phyloP scores from a whole-genome alignment of 2,888 invertebrate species.

The Lasioglossum figueresi region DNA sequence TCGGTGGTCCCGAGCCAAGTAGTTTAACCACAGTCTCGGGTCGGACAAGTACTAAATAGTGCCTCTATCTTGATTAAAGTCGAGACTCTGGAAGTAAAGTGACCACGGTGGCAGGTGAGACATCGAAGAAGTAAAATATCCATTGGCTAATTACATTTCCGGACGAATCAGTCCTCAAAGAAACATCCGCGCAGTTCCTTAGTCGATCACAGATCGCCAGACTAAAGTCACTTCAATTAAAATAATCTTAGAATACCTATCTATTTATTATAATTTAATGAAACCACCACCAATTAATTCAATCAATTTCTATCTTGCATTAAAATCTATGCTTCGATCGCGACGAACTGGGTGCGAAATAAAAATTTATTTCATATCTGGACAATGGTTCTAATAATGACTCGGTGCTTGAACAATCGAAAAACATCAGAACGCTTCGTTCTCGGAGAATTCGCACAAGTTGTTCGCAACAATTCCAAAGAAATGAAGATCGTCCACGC shows the following conservation, averaged over 20 bases:
- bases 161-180: not conserved
- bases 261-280: too few relatives aligned
- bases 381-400: not conserved
- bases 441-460: not conserved
- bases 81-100: not conserved
- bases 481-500: not conserved
- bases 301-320: too few relatives aligned
- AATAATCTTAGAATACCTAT: too few relatives aligned
- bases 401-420: not conserved
- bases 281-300: too few relatives aligned
- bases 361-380: not conserved
- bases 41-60: not conserved
- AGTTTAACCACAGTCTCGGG: not conserved
- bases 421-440: not conserved
- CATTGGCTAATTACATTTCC: not conserved
- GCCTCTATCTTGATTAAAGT: slow-evolving; percentile 6
- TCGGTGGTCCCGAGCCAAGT: not conserved
- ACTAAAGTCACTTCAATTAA: too few relatives aligned
- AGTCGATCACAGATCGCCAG: not conserved
- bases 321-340: not conserved
- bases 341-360: not conserved
- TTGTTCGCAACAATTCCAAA: not conserved
- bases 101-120: not conserved
- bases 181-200: not conserved
- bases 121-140: not conserved